These are phyloP conservation scores for Nasua narica DNA, from an alignment of 2,797 vertebrate species.

Conservation along the genomic window DNA sequence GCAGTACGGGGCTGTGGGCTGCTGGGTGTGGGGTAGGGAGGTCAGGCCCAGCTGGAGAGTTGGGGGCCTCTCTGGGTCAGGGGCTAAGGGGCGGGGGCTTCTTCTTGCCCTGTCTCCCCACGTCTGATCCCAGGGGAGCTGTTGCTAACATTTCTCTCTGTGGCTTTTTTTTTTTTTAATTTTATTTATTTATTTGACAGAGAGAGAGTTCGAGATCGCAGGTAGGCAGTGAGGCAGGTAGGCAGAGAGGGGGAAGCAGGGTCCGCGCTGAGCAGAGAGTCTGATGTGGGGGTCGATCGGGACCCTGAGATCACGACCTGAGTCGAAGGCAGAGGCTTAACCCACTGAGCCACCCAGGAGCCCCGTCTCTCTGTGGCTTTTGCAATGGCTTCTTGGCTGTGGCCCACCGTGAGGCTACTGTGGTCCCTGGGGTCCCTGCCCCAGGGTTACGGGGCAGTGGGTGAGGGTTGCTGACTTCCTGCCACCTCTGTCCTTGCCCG, in stretches of 20 bases:
- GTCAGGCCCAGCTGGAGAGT: no score
- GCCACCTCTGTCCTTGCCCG: not conserved
- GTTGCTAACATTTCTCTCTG: not conserved
- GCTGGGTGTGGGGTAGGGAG: accelerated
- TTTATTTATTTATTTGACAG: no score
- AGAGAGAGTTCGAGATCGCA: no score
- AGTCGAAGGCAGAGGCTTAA: no score
- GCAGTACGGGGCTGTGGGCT: not conserved
- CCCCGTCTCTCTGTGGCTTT: not conserved
- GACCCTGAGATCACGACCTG: no score
- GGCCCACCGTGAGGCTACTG: not conserved
- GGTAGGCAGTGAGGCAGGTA: no score
- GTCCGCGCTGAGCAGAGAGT: no score
- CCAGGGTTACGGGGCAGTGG: not conserved
- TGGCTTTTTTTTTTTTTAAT: no score
- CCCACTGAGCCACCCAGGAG: no score
- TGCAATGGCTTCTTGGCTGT: not conserved
- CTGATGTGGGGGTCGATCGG: no score
- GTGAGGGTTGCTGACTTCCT: not conserved
- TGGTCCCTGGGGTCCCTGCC: not conserved
- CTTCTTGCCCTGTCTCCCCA: not conserved
- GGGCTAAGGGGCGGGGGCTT: no score
- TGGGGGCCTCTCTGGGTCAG: not conserved
- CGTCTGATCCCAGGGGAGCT: not conserved
- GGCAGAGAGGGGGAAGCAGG: no score